These are phyloP conservation scores for Limnephilus rhombicus DNA, from an alignment of 2,888 invertebrate genomes.

Conservation along the genomic window DNA sequence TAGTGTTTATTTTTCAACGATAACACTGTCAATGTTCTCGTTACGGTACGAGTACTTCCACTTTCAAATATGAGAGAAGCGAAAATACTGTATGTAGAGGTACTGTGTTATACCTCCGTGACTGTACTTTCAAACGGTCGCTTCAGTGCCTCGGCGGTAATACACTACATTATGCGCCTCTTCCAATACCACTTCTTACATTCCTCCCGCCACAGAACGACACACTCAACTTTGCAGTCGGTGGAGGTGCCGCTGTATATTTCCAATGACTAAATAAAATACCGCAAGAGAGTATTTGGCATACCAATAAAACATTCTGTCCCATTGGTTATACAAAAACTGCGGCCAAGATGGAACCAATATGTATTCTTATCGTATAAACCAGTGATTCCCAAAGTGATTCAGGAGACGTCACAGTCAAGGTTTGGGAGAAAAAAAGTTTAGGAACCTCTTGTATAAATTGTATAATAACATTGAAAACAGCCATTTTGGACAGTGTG, in stretches of 20 bases:
- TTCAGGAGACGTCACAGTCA: too few species aligned
- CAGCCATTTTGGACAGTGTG: too few species aligned
- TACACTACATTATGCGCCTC: background rate
- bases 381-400: too few species aligned
- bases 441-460: too few species aligned
- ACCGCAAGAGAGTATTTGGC: too few species aligned
- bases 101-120: background rate
- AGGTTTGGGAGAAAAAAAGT: too few species aligned
- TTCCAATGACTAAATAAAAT: too few species aligned
- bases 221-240: background rate
- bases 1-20: background rate
- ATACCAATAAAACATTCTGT: too few species aligned
- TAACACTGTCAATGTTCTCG: slow-evolving; percentile 24
- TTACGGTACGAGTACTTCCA: slow-evolving; percentile 43
- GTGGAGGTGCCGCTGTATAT: background rate
- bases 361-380: too few species aligned
- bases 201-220: background rate
- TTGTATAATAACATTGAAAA: too few species aligned
- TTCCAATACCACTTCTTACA: background rate
- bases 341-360: too few species aligned
- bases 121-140: slow-evolving; percentile 4
- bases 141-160: background rate
- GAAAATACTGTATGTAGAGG: background rate
- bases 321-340: too few species aligned
- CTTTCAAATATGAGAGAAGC: slow-evolving; percentile 48